Conservation (phyloP, 2,888 invertebrate species). For the Gortyna flavago region DNA sequence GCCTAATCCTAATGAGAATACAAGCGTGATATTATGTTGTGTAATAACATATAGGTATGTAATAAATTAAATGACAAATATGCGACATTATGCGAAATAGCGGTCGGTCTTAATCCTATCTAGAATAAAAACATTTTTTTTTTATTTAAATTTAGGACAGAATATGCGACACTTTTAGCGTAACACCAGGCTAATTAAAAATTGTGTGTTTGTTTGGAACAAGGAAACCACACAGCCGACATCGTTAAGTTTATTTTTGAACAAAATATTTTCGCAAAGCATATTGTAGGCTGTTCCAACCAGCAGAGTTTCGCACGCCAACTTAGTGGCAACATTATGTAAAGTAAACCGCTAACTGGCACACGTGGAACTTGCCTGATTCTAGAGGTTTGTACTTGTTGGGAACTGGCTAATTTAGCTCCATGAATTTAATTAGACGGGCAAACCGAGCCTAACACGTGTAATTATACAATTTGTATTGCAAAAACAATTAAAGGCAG, state of each 20-base stretch:
- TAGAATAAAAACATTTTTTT: background rate
- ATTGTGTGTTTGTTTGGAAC: slow-evolving; percentile 16
- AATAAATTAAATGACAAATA: background rate
- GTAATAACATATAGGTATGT: too few relatives aligned
- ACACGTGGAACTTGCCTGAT: slow-evolving; percentile 32
- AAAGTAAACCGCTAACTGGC: slow-evolving; percentile 41
- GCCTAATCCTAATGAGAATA: background rate
- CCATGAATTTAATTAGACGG: slow-evolving; percentile 15
- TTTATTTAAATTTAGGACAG: slow-evolving; percentile 2
- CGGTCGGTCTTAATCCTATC: background rate
- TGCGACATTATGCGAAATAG: background rate
- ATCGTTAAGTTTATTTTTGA: slow-evolving; percentile 29
- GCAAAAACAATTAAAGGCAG: background rate
- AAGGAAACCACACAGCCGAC: slow-evolving; percentile 32
- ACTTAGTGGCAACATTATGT: slow-evolving; percentile 33
- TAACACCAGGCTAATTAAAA: slow-evolving; percentile 26
- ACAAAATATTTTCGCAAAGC: slow-evolving; percentile 42
- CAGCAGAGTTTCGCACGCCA: slow-evolving; percentile 17
- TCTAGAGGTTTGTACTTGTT: slow-evolving; percentile 15
- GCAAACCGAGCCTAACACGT: background rate
- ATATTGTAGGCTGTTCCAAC: slow-evolving; percentile 35
- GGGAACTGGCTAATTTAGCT: slow-evolving; percentile 10
- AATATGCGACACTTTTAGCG: slow-evolving; percentile 3
- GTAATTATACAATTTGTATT: background rate
- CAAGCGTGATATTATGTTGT: background rate